Evolutionary conservation across 2,888 invertebrate species (phyloP).

Genomic region (Tetragonisca angustula): DNA sequence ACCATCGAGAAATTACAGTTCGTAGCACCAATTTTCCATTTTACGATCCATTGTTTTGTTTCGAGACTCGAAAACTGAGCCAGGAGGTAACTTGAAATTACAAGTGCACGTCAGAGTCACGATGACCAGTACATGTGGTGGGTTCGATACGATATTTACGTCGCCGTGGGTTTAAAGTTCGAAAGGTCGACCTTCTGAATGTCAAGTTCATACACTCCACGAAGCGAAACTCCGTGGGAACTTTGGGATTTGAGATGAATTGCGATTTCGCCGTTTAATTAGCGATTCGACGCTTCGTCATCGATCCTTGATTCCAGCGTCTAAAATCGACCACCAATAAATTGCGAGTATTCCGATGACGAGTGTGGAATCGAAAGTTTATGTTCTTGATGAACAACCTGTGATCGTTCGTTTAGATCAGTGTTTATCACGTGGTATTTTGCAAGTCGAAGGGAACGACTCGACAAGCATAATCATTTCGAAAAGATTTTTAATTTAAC

Average conservation of each 20-base stretch:
- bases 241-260: neutral
- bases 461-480: neutral
- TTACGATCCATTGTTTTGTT: constrained; percentile 16
- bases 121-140: neutral
- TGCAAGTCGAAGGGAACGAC: neutral
- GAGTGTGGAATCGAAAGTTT: no score
- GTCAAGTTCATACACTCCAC: constrained; percentile 55
- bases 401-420: neutral
- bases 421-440: neutral
- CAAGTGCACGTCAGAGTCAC: neutral
- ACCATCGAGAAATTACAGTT: neutral
- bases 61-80: neutral
- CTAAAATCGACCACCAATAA: no score
- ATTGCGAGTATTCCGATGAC: no score
- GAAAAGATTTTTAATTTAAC: neutral
- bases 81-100: neutral
- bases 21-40: neutral
- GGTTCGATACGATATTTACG: neutral
- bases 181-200: constrained; percentile 25
- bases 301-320: no score
- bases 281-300: neutral
- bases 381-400: no score
- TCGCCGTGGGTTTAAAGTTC: neutral
- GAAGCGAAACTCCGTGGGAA: neutral
- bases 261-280: neutral